Evolutionary conservation across 2,797 vertebrate species (phyloP), one percentile per base, ranked within the genome.

Genomic region (Acanthurus tractus): DNA sequence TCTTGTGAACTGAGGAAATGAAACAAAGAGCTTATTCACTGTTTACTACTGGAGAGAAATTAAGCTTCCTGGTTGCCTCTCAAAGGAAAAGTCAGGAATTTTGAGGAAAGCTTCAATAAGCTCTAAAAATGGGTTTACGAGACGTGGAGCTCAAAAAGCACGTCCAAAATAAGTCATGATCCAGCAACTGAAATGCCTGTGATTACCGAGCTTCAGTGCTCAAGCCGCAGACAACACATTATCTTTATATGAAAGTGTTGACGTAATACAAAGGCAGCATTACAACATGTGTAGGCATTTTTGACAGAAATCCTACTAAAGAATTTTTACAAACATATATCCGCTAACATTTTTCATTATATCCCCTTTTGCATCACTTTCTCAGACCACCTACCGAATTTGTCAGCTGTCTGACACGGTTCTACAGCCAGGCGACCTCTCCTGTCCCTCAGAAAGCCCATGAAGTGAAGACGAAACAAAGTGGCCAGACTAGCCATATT

Each of bases 381-480:
- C 2, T 48, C 0, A 6, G 44, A 44, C 55, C 50, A 86, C 87
- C 58, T 91, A 94, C 92, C 87, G 38, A 54, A 49, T 63, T 53
- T 59, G 29, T 57, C 46, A 15, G 54, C 46, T n/a, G 58, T 49
- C 40, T 72, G 76, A 77, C 42, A 55, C 3, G 72, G 65, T 38
- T 79, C 77, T n/a, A 38, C 45, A 40, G 84, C 84, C 63, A 93
- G 82, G 10, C 55, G 77, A 63, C 79, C 70, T 66, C 84, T 91
- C 53, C 87, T 88, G 66, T 86, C 73, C 71, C 83, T 88, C 54
- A 93, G 52, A 81, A 93, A 90, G 46, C 85, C 86, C 74, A 88
- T 63, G 75, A 88, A 91, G 67, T 90, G 76, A 57, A 93, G 84
- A 48, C 56, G 84, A 58, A 92, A 86, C 58, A 91, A 68, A 63